These are phyloP conservation scores for Pitangus sulphuratus DNA, from an alignment of 2,797 vertebrate species.

Conservation along the genomic window DNA sequence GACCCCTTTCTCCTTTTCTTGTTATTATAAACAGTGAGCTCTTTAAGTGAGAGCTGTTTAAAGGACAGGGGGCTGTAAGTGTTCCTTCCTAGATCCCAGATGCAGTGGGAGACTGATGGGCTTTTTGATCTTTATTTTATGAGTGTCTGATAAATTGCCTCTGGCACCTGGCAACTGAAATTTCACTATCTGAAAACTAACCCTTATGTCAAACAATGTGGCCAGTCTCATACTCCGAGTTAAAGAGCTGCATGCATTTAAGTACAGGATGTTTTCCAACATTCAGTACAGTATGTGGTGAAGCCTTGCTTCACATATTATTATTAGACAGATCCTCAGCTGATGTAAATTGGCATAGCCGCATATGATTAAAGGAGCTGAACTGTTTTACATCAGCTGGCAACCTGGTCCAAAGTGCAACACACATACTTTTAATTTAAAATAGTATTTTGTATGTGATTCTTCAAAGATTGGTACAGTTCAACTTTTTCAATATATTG, in stretches of 20 bases:
- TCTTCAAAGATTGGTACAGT: slow-evolving; percentile 56
- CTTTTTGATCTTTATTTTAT: slow-evolving; percentile 85
- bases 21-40: slow-evolving; percentile 88
- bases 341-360: slow-evolving; percentile 58
- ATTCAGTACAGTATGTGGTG: slow-evolving; percentile 55
- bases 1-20: slow-evolving; percentile 83
- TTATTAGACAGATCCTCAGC: slow-evolving; percentile 62
- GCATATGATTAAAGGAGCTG: slow-evolving; percentile 52
- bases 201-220: slow-evolving; percentile 81
- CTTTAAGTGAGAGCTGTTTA: slow-evolving; percentile 88
- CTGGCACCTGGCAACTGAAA: slow-evolving; percentile 85
- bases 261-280: slow-evolving; percentile 72
- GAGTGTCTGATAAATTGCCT: slow-evolving; percentile 82
- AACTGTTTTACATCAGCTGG: slow-evolving; percentile 64
- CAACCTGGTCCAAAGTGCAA: slow-evolving; percentile 44
- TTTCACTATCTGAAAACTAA: slow-evolving; percentile 82
- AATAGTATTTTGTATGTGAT: slow-evolving; percentile 59
- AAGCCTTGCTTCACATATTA: slow-evolving; percentile 40
- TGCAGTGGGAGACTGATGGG: slow-evolving; percentile 75
- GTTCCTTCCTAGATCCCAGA: slow-evolving; percentile 82
- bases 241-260: slow-evolving; percentile 65
- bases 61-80: slow-evolving; percentile 77
- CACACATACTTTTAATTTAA: slow-evolving; percentile 69
- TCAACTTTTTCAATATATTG: slow-evolving; percentile 13
- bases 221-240: slow-evolving; percentile 64